Evolutionary conservation across 2,888 invertebrate species (phyloP), one percentile per base, ranked within the genome.

Genomic region (Dyspetes luteomarginatus): DNA sequence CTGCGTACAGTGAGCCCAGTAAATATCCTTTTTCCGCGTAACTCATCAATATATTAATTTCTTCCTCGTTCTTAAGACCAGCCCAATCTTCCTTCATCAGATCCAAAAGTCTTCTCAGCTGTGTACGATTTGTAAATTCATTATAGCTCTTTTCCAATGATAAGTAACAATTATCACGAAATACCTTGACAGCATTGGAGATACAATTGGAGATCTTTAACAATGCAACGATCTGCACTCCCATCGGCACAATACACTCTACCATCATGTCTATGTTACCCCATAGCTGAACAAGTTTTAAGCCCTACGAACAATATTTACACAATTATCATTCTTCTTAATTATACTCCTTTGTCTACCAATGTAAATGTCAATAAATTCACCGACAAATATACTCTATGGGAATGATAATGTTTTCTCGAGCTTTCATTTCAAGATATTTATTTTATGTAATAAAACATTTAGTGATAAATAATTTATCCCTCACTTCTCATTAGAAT

Each of bases 161-260:
- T 52, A 43, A n/a, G 45, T n/a, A 26, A 17, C 3, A 19, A n/a
- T 50, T 15, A 68, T 7, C n/a, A 36, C 2, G 9, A 36, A 24
- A 36, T 67, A 75, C 75, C 50, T 52, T 41, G n/a, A 43, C 26
- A 12, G 45, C 45, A 50, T 68, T 68, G 45, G 67, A 52, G 5
- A 56, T 19, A 17, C 58, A 56, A 19, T 73, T 74, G 7, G 43
- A 15, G 1, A 55, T 41, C 17, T 73, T 73, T n/a, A 62, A 26
- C 15, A 78, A 1, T 12, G 62, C 60, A 4, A 60, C 22, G 5
- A 60, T 17, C 9, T 78, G 78, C 15, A 71, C 55, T 9, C 71
- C 64, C 24, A 77, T 36, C 15, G 71, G 69, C 28, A 65, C 64
- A 2, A 77, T 58, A 45, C 77, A 77, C n/a, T 56, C 69, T 24